A percentile compares a stretch with the other conserved stretches of the same genome.
phyloP scores from a whole-genome alignment of 1,140 invertebrate genomes.

The Anastrepha ludens region DNA sequence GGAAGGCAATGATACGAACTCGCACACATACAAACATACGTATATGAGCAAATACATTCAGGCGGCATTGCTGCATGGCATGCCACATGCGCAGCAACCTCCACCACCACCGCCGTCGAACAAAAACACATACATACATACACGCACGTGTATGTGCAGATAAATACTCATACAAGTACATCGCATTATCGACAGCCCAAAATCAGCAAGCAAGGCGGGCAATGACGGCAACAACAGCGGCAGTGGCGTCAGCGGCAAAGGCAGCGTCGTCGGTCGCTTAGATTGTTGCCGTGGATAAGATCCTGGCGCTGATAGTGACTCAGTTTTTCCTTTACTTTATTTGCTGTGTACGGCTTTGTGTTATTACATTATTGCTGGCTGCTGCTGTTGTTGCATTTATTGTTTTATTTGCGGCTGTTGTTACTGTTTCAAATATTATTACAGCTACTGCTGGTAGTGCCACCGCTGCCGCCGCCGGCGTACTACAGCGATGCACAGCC shows the following conservation, averaged over 20 bases:
- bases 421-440: constrained; percentile 59
- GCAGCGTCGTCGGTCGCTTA: constrained; percentile 42
- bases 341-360: constrained; percentile 56
- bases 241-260: not conserved
- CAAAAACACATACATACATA: not conserved
- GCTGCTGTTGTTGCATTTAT: constrained; percentile 57
- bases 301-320: constrained; percentile 69
- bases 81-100: not conserved
- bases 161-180: not conserved
- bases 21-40: not conserved
- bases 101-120: not conserved
- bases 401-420: constrained; percentile 63
- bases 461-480: constrained; percentile 59
- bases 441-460: constrained; percentile 58
- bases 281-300: constrained; percentile 66
- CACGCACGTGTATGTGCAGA: not conserved
- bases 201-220: constrained; percentile 23
- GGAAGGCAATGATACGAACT: constrained; percentile 29
- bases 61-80: constrained; percentile 13
- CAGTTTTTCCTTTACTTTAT: constrained; percentile 55
- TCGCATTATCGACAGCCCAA: constrained; percentile 15
- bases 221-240: not conserved
- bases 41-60: not conserved
- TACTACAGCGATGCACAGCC: not conserved
- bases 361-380: constrained; percentile 61